phyloP scores from a whole-genome alignment of 2,113 vertebrate genomes.

The Panurus biarmicus region DNA sequence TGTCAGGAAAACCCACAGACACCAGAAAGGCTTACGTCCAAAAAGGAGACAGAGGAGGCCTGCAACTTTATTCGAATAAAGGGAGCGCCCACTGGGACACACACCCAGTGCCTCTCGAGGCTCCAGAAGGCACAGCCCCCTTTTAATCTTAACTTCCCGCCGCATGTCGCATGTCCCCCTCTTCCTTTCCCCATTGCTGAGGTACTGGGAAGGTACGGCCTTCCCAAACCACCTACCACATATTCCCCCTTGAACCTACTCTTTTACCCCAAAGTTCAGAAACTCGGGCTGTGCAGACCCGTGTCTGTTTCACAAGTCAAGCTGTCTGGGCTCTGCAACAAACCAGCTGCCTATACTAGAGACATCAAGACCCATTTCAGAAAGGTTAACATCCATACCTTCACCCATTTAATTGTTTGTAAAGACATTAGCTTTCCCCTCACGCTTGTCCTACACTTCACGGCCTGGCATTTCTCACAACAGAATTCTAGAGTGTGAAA shows the following conservation, averaged over 20 bases:
- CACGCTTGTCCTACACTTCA: fast-evolving
- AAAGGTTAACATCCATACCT: too few relatives aligned
- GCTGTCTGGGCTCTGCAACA: background rate
- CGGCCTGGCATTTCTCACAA: fast-evolving
- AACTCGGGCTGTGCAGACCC: background rate
- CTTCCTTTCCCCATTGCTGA: background rate
- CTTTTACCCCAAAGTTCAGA: background rate
- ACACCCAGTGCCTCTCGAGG: fast-evolving
- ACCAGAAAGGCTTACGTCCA: background rate
- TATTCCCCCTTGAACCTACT: fast-evolving
- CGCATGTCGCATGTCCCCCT: fast-evolving
- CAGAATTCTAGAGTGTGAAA: fast-evolving
- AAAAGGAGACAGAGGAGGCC: too few relatives aligned
- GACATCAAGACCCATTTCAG: background rate
- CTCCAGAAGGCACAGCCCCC: fast-evolving
- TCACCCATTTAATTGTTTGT: too few relatives aligned
- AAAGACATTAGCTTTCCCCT: background rate
- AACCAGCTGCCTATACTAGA: background rate
- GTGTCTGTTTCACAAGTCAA: too few relatives aligned
- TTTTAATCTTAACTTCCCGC: background rate
- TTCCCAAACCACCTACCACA: fast-evolving
- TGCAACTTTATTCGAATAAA: background rate
- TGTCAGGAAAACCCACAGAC: background rate
- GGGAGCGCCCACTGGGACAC: background rate
- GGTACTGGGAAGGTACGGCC: fast-evolving